These are phyloP conservation scores for Trididemnum nubilum DNA, from an alignment of 23 tunicate genomes.

Conservation along the genomic window DNA sequence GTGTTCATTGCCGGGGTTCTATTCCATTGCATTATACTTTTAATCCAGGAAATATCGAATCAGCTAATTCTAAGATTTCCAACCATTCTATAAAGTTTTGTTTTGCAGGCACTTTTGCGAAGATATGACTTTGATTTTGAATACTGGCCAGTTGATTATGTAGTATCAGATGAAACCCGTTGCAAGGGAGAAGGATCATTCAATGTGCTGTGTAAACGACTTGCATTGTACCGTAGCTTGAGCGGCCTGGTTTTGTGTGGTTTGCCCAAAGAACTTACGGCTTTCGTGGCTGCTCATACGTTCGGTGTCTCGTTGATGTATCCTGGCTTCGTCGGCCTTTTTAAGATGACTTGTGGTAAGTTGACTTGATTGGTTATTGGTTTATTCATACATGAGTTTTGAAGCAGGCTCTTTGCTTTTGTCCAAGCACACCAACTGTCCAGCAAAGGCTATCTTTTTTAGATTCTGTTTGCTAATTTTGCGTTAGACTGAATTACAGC, in stretches of 20 bases:
- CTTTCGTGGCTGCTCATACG: constrained; percentile 48
- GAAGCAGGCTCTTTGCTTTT: no score
- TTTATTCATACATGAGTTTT: no score
- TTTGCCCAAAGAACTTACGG: constrained; percentile 45
- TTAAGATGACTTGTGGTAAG: constrained; percentile 49
- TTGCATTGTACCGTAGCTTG: constrained; percentile 4
- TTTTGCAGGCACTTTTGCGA: constrained; percentile 12
- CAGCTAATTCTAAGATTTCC: neutral
- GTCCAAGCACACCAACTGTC: no score
- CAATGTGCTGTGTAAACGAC: constrained; percentile 14
- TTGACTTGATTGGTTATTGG: neutral
- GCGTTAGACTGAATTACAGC: no score
- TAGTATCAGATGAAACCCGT: neutral
- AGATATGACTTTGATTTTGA: constrained; percentile 58
- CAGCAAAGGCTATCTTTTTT: no score
- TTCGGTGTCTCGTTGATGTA: constrained; percentile 64
- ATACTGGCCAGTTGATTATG: constrained; percentile 70
- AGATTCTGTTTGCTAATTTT: no score
- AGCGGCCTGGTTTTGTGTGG: constrained; percentile 8
- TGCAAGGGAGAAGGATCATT: neutral
- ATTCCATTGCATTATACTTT: no score
- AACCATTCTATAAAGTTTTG: neutral
- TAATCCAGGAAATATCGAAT: no score
- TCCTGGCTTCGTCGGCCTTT: constrained; percentile 54
- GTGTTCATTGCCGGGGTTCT: no score